Base-by-base conservation (phyloP, 2,113 vertebrate species). In the Seriola aureovittata region DNA sequence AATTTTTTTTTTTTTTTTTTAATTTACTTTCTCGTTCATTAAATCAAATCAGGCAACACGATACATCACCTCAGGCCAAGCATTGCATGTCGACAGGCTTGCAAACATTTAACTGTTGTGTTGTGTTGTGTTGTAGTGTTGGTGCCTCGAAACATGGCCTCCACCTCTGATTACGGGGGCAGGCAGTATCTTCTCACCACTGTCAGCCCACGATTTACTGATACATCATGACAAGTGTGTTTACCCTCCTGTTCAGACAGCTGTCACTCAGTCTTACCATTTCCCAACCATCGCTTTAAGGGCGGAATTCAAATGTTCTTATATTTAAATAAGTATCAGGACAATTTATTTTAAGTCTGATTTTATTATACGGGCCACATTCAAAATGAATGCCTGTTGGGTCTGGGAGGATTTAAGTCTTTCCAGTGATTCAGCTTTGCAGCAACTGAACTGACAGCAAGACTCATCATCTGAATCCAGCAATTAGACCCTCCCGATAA, bases 171-270 rank as follows among this genome's bases (percentile, higher is more conserved):
- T 63, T 44, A 59, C 32, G 12, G 42, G 32, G 44, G 48, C 25
- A 68, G 67, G 17, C 25, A 29, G 38, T 60, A 62, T 74, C 50
- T 62, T 78, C 70, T 48, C 80, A 54, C 55, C 38, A 17, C 57
- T 19, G 71, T 66, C 70, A 74, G 8, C 54, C n/a, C 23, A 57
- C 16, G n/a, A 5, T 77, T 75, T 40, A 71, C 81, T 81, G 81
- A 86, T 72, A 44, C 55, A 57, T 63, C 52, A 0, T 71, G 87
- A 82, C 79, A 80, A 70, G 52, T 75, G 62, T 85, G 76, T 87
- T 66, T 46, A 23, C 73, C 52, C 77, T 70, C 58, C 50, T 32
- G 1, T 13, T 21, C 76, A 59, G 68, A 84, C 78, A 85, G 78
- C 84, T 85, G 77, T 70, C 88, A 69, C 73, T 82, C 82, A 74